phyloP scores from a whole-genome alignment of 2,797 vertebrate species.

The Gastrophryne carolinensis region DNA sequence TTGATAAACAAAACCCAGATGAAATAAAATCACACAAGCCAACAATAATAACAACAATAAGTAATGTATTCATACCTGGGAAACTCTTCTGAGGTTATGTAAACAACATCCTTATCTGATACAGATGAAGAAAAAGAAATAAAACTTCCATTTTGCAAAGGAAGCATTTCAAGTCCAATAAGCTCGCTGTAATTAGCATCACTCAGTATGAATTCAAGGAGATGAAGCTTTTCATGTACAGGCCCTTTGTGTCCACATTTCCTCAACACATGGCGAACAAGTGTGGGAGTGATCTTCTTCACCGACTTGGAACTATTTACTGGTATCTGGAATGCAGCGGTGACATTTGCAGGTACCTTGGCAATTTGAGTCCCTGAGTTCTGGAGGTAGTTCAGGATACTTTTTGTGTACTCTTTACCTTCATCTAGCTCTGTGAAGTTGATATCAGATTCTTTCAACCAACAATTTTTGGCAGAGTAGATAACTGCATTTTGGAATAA shows the following conservation, averaged over 20 bases:
- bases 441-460: constrained; percentile 82
- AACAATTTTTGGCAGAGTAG: constrained; percentile 78
- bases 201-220: constrained; percentile 87
- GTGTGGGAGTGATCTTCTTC: constrained; percentile 83
- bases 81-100: constrained; percentile 88
- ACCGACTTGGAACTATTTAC: constrained; percentile 66
- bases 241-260: constrained; percentile 79
- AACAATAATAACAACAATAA: no score
- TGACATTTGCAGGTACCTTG: constrained; percentile 79
- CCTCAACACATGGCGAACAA: constrained; percentile 84
- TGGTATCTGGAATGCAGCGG: constrained; percentile 71
- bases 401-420: constrained; percentile 72
- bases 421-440: constrained; percentile 87
- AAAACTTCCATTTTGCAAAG: constrained; percentile 86
- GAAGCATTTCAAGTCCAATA: constrained; percentile 91
- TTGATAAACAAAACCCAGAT: no score
- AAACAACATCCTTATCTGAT: constrained; percentile 87
- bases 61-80: constrained; percentile 87
- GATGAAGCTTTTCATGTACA: constrained; percentile 80
- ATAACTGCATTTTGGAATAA: constrained; percentile 84
- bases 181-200: constrained; percentile 89
- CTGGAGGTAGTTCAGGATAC: constrained; percentile 91
- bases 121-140: constrained; percentile 86
- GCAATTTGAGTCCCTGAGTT: constrained; percentile 89
- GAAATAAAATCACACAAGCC: no score